These are phyloP conservation scores for Aleiodes alternator DNA, from an alignment of 2,888 invertebrate species.

Conservation along the genomic window DNA sequence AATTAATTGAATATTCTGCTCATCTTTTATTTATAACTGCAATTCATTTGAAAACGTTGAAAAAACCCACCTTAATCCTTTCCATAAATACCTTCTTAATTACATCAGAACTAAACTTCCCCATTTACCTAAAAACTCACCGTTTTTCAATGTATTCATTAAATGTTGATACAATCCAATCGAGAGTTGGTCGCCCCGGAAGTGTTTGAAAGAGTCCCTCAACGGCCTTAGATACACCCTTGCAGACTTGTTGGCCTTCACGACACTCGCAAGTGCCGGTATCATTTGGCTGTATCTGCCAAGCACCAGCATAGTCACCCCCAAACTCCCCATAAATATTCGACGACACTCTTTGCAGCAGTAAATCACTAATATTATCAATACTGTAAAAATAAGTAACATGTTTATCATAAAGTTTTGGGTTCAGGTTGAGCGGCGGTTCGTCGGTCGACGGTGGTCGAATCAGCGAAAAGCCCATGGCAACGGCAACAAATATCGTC, in stretches of 20 bases:
- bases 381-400: constrained; percentile 74
- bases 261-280: constrained; percentile 76
- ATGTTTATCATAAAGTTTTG: constrained; percentile 76
- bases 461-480: constrained; percentile 84
- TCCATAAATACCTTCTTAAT: no score
- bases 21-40: no score
- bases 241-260: constrained; percentile 73
- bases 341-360: constrained; percentile 65
- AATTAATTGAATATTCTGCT: no score
- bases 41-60: no score
- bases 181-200: constrained; percentile 75
- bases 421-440: constrained; percentile 76
- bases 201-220: constrained; percentile 71
- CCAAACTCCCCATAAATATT: constrained; percentile 69
- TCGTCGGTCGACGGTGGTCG: constrained; percentile 82
- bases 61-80: no score
- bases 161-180: constrained; percentile 78
- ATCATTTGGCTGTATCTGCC: constrained; percentile 72
- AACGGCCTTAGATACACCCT: constrained; percentile 62
- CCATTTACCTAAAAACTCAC: no score
- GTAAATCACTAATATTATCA: constrained; percentile 63
- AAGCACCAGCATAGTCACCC: constrained; percentile 66
- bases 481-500: constrained; percentile 80
- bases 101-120: no score
- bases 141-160: constrained; percentile 78